Evolutionary conservation across 2,888 invertebrate genomes (phyloP).

Genomic region (Margaritifera margaritifera): DNA sequence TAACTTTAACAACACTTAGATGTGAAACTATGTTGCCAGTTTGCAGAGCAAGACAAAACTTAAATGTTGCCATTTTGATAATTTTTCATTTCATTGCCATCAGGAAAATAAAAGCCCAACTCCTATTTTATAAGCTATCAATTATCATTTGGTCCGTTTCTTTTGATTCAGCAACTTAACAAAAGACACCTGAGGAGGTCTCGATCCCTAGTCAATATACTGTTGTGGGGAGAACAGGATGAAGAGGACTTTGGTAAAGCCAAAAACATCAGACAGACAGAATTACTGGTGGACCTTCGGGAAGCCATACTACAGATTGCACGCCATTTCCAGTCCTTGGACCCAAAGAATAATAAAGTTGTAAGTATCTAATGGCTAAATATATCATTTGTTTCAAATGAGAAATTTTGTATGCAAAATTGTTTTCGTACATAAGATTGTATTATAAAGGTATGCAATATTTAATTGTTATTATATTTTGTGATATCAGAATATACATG

Average conservation of each 20-base stretch:
- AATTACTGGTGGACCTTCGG: conserved; percentile 96
- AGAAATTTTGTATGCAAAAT: no score
- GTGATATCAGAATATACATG: no score
- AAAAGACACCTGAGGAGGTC: conserved; percentile 91
- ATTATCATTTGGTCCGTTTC: no score
- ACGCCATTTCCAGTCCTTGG: conserved; percentile 93
- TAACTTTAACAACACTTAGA: no score
- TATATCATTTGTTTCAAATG: no score
- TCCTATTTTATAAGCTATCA: neutral
- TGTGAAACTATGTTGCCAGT: no score
- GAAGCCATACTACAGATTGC: conserved; percentile 96
- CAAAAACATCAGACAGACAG: conserved; percentile 98
- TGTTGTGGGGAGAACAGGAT: conserved; percentile 76
- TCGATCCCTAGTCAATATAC: conserved; percentile 90
- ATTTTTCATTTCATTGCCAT: no score
- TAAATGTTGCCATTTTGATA: no score
- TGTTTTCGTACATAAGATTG: no score
- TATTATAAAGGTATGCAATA: no score
- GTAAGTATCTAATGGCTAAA: conserved; percentile 43
- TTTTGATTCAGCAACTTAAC: conserved; percentile 72
- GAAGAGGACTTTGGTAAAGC: conserved; percentile 81
- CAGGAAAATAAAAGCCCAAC: neutral
- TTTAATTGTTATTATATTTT: no score
- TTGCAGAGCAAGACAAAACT: no score
- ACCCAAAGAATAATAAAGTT: conserved; percentile 82